Evolutionary conservation across 1,140 invertebrate genomes (phyloP), one percentile per base, ranked within the genome.

Genomic region (Drosophila jambulina): DNA sequence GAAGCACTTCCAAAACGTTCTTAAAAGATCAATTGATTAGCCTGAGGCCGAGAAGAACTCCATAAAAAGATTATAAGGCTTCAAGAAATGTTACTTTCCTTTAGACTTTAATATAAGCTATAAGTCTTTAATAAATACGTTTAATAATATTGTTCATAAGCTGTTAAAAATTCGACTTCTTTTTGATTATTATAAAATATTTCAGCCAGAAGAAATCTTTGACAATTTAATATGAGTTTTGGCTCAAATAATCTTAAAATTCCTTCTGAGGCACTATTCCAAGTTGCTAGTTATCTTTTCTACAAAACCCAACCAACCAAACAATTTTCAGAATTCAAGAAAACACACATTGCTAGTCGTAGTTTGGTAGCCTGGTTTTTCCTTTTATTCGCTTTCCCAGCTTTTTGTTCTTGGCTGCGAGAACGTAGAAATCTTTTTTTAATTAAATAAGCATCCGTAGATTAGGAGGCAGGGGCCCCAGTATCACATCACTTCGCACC

Each of bases 391-490:
- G 9, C 62, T 23, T 40, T 10, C 13, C 10, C 29, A 25, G 29
- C 25, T 45, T 40, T 21, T 13, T 34, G 10, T 43, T 43, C 40
- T 57, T 45, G 40, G 51, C 68, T 57, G 77, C 29, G 45, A 32
- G 49, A 54, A 60, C 59, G 58, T 38, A 29, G 64, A 90, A 88
- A 90, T 90, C 70, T 85, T 88, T 90, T 79, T 88, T 90, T 90
- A 90, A 90, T 90, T 90, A 90, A 90, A 90, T 85, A 88, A 90
- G 82, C 85, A 72, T 56, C 62, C 56, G 54, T 64, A 60, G 75
- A 76, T 79, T 81, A 74, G 69, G 42, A 38, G 58, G 48, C 53
- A 59, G 65, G 77, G 48, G 23, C 48, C 17, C 38, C 56, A 34
- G 68, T 71, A 80, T 77, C 71, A 45, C 60, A 75, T 85, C 84